phyloP scores from a whole-genome alignment of 1,140 invertebrate genomes.

The Bombus vancouverensis region DNA sequence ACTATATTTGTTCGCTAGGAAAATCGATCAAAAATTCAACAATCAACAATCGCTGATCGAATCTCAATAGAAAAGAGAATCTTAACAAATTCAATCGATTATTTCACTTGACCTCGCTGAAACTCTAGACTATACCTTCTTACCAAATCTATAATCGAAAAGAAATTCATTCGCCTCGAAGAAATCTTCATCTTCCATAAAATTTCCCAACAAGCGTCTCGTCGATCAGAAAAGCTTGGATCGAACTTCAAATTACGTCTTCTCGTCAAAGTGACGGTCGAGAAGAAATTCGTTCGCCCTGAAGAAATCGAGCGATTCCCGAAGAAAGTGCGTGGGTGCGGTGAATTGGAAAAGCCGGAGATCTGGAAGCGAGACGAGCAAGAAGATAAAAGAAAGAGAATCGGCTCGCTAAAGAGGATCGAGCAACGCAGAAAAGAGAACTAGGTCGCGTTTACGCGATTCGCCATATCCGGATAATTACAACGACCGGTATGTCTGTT shows the following conservation, averaged over 20 bases:
- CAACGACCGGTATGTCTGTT: constrained; percentile 57
- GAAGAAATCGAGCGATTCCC: no score
- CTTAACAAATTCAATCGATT: neutral
- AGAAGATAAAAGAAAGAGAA: constrained; percentile 15
- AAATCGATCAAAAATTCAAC: neutral
- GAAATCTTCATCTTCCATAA: neutral
- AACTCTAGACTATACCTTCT: neutral
- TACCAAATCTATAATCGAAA: neutral
- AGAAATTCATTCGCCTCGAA: neutral
- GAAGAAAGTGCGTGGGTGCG: no score
- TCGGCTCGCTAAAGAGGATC: constrained; percentile 45
- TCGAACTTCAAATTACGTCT: neutral
- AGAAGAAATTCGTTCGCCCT: neutral
- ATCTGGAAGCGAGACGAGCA: neutral
- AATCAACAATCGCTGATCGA: neutral
- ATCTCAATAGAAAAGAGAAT: neutral
- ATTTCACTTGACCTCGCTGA: neutral
- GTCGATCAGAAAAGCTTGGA: neutral
- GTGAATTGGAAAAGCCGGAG: neutral
- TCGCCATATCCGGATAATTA: constrained; percentile 71
- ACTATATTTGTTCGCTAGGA: neutral
- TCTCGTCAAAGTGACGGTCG: neutral
- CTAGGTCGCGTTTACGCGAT: constrained; percentile 69
- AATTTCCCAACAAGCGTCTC: neutral
- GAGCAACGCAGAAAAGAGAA: constrained; percentile 56